A percentile compares a stretch with the other conserved stretches of the same genome.
phyloP scores from a whole-genome alignment of 2,113 vertebrate genomes.

The Cyrtonyx montezumae region DNA sequence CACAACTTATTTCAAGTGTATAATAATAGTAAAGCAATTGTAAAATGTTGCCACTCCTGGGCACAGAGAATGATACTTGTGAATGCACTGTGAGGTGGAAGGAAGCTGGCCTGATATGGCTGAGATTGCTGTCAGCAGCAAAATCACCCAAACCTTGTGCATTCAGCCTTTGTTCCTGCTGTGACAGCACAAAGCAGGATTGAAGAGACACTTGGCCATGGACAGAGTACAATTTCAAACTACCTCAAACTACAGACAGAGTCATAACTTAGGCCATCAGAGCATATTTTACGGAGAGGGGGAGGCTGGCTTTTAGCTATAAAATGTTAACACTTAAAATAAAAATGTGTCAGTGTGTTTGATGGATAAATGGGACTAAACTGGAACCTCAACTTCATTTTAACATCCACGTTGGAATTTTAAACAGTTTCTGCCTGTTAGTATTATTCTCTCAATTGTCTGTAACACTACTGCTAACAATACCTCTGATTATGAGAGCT shows the following conservation, averaged over 20 bases:
- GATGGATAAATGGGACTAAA: background rate
- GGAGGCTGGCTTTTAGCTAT: background rate
- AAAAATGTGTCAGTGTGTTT: background rate
- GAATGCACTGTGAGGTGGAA: background rate
- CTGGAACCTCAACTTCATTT: background rate
- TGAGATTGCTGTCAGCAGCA: slow-evolving; percentile 17
- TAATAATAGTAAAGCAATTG: background rate
- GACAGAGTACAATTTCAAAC: slow-evolving; percentile 19
- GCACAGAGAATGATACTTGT: background rate
- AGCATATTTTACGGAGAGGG: slow-evolving; percentile 35
- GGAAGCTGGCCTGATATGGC: background rate
- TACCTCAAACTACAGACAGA: slow-evolving; percentile 18
- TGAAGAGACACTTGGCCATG: slow-evolving; percentile 59
- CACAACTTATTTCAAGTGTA: background rate
- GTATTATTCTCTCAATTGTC: background rate
- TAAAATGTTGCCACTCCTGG: background rate
- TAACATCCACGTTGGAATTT: background rate
- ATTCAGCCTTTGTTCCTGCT: slow-evolving; percentile 47
- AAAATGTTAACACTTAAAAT: slow-evolving; percentile 1
- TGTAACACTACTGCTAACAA: background rate
- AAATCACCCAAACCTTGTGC: slow-evolving; percentile 54
- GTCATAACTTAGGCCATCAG: slow-evolving; percentile 52
- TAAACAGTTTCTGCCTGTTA: background rate
- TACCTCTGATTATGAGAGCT: background rate
- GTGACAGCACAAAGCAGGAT: slow-evolving; percentile 64